A percentile compares a stretch with the other conserved stretches of the same genome.
Conservation (phyloP, 2,888 invertebrate species). For the Julus scanicus region DNA sequence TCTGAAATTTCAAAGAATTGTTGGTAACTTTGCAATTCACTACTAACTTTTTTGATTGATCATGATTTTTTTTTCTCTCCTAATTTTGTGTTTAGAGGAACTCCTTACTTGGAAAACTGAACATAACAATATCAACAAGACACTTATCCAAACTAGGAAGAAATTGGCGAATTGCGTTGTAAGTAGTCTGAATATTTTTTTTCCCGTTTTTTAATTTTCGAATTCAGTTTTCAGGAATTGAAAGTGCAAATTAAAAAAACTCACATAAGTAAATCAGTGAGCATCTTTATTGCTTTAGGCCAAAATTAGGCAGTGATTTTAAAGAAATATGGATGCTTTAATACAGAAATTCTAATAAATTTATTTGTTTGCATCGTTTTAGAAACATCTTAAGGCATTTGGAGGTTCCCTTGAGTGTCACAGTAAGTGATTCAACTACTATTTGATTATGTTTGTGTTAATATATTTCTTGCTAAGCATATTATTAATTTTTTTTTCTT, state of each 20-base stretch:
- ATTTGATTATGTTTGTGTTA: background rate
- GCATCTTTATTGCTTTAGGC: too few species aligned
- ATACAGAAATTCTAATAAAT: background rate
- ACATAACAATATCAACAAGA: background rate
- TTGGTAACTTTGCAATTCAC: too few species aligned
- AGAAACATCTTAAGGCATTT: background rate
- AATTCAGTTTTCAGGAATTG: too few species aligned
- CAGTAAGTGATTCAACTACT: background rate
- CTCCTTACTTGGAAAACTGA: background rate
- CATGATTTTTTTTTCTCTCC: constrained; percentile 73
- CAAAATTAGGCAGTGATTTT: too few species aligned
- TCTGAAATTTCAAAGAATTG: too few species aligned
- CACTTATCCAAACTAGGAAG: background rate
- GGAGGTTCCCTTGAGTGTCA: background rate
- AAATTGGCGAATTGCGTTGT: background rate
- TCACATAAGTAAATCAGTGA: too few species aligned
- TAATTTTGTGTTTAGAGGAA: background rate
- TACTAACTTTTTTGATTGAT: background rate
- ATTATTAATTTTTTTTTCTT: background rate
- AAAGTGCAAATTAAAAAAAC: too few species aligned
- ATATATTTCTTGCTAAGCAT: background rate
- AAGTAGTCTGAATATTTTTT: background rate
- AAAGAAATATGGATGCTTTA: too few species aligned
- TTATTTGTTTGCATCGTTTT: background rate
- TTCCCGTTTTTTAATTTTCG: background rate